Conservation (phyloP, 2,888 invertebrate species). For the Troides aeacus region DNA sequence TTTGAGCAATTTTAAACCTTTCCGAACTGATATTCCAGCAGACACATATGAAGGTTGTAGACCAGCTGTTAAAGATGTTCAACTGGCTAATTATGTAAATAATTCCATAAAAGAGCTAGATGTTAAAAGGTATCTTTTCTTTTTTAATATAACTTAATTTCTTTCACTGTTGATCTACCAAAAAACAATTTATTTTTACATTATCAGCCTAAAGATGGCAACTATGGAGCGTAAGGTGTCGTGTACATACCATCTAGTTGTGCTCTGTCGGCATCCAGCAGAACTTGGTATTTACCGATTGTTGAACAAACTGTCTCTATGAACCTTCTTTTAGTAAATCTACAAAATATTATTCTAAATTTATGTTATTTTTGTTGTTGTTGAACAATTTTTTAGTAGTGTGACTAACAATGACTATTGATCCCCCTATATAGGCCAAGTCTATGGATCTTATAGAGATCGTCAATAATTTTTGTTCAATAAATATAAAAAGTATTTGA, state of each 20-base stretch:
- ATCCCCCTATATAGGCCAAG: no score
- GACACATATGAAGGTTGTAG: slow-evolving; percentile 96
- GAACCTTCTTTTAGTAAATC: no score
- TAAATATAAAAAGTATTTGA: not conserved
- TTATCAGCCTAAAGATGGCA: not conserved
- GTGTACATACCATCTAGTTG: not conserved
- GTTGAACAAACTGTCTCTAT: no score
- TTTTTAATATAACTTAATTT: not conserved
- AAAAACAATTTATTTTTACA: not conserved
- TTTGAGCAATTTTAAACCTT: slow-evolving; percentile 86
- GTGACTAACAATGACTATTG: no score
- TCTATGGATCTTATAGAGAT: no score
- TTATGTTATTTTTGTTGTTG: no score
- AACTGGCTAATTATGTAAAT: slow-evolving; percentile 92
- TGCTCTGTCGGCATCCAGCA: no score
- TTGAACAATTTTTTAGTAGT: no score
- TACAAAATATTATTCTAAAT: no score
- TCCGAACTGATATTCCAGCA: slow-evolving; percentile 92
- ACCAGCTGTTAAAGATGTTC: slow-evolving; percentile 87
- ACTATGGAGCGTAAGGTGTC: no score
- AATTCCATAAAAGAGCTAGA: slow-evolving; percentile 92
- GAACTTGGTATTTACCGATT: no score
- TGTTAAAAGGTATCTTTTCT: slow-evolving; percentile 83
- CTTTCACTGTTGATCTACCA: not conserved
- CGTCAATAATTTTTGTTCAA: no score